phyloP scores from a whole-genome alignment of 2,888 invertebrate genomes.

The Pristionchus arcanus region DNA sequence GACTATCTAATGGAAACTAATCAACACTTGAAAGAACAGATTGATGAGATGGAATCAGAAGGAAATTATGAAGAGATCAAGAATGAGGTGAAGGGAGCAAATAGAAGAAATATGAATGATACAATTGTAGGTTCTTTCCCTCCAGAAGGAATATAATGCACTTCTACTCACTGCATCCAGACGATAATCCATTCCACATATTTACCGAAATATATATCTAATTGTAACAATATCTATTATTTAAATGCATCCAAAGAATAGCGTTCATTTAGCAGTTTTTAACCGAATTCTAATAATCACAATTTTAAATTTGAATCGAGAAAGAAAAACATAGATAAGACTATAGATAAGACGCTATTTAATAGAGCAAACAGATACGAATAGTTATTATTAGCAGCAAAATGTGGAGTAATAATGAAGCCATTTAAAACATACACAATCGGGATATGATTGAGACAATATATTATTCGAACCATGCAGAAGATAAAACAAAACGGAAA shows the following conservation, averaged over 20 bases:
- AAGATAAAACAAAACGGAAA: not conserved
- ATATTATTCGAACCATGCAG: not conserved
- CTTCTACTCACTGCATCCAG: slow-evolving; percentile 9
- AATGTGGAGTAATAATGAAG: not conserved
- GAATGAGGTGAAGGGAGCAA: slow-evolving; percentile 61
- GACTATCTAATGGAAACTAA: slow-evolving; percentile 59
- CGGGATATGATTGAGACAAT: not conserved
- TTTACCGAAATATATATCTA: too few species aligned
- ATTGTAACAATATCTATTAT: too few species aligned
- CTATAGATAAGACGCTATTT: not conserved
- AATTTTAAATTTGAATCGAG: not conserved
- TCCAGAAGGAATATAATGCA: slow-evolving; percentile 41
- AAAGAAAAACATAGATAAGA: not conserved
- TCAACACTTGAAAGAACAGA: slow-evolving; percentile 57
- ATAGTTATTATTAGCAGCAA: not conserved
- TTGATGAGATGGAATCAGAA: slow-evolving; percentile 61
- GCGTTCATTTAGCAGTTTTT: not conserved
- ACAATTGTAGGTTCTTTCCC: slow-evolving; percentile 20
- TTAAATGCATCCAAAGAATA: too few species aligned
- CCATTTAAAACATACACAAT: slow-evolving; percentile 13
- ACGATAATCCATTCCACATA: not conserved
- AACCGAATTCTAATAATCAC: not conserved
- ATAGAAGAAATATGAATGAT: not conserved
- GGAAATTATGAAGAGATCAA: slow-evolving; percentile 65
- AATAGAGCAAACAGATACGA: not conserved